Conservation (phyloP, 2,113 vertebrate species). For the Thryonomys swinderianus region DNA sequence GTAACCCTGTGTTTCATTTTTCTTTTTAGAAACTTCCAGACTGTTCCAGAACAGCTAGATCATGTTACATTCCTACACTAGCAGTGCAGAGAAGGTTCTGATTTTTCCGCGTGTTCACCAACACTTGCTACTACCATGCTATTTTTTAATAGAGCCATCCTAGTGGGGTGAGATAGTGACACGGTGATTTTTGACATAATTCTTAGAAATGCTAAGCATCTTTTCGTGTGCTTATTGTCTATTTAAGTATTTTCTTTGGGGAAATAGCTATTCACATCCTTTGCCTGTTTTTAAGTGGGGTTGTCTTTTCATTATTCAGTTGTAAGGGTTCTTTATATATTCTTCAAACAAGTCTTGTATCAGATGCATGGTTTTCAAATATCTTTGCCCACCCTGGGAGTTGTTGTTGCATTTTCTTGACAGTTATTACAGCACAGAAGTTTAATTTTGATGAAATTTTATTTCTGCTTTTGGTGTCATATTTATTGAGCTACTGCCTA, state of each 20-base stretch:
- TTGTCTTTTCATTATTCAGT: constrained; percentile 19
- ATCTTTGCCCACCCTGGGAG: background rate
- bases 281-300: background rate
- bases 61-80: background rate
- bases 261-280: background rate
- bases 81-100: background rate
- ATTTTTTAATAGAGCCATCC: background rate
- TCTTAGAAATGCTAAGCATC: background rate
- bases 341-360: background rate
- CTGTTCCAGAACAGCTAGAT: background rate
- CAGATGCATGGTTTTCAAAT: background rate
- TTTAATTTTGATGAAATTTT: background rate
- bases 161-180: background rate
- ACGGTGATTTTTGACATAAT: background rate
- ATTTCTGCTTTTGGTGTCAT: constrained; percentile 12
- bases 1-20: background rate
- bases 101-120: background rate
- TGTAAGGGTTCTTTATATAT: background rate
- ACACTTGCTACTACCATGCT: background rate
- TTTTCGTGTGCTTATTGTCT: background rate
- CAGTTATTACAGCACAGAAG: background rate
- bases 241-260: background rate
- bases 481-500: background rate
- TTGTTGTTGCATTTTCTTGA: background rate
- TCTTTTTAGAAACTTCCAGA: background rate